A percentile compares a stretch with the other conserved stretches of the same genome.
These are phyloP conservation scores for Sylvicola cinctus DNA, from an alignment of 2,888 invertebrate genomes.

Conservation along the genomic window DNA sequence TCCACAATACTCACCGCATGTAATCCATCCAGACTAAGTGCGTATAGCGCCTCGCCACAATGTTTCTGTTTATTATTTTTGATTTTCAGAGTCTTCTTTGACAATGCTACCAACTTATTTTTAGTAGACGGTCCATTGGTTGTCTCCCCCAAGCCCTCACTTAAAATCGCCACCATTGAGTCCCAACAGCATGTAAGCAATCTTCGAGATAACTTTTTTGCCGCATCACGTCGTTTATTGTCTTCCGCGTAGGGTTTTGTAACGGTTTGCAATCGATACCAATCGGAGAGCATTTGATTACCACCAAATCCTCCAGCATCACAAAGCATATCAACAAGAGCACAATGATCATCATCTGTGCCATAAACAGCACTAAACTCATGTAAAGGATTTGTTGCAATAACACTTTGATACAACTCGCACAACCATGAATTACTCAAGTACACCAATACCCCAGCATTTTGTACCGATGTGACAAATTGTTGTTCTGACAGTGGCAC, in stretches of 20 bases:
- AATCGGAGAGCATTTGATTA: slow-evolving; percentile 70
- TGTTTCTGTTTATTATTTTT: slow-evolving; percentile 26
- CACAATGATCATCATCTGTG: slow-evolving; percentile 19
- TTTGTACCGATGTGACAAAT: slow-evolving; percentile 81
- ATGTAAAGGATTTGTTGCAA: slow-evolving; percentile 32
- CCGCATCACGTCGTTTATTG: slow-evolving; percentile 57
- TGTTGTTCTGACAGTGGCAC: slow-evolving; percentile 58
- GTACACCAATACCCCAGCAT: slow-evolving; percentile 81
- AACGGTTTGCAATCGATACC: slow-evolving; percentile 65
- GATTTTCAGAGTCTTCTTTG: slow-evolving; percentile 26
- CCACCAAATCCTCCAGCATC: slow-evolving; percentile 71
- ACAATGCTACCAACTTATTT: slow-evolving; percentile 36
- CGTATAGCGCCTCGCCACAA: slow-evolving; percentile 57
- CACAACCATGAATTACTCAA: slow-evolving; percentile 85
- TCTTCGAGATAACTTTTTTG: slow-evolving; percentile 50
- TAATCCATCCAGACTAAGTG: slow-evolving; percentile 70
- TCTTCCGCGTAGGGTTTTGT: slow-evolving; percentile 39
- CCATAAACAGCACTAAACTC: slow-evolving; percentile 13
- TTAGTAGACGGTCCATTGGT: slow-evolving; percentile 21
- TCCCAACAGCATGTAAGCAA: slow-evolving; percentile 84
- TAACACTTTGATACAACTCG: slow-evolving; percentile 74
- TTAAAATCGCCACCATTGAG: slow-evolving; percentile 71
- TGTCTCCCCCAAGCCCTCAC: slow-evolving; percentile 44
- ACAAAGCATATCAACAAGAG: slow-evolving; percentile 27
- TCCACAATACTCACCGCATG: slow-evolving; percentile 41